These are phyloP conservation scores for Phortica variegata DNA, from an alignment of 1,140 invertebrate genomes.

Conservation along the genomic window DNA sequence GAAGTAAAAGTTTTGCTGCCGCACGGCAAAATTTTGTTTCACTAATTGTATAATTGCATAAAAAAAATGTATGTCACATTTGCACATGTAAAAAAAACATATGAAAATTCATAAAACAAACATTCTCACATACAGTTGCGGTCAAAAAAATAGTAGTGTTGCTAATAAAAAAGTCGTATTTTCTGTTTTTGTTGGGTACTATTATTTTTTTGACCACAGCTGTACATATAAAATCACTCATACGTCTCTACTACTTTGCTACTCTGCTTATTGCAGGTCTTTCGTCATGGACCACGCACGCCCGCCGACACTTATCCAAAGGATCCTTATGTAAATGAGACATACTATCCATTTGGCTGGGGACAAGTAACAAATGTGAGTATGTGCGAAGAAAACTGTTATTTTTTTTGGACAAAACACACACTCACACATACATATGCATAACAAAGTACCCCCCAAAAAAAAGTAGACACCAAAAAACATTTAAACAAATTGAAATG, in stretches of 20 bases:
- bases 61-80: too few species aligned
- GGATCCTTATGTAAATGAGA: conserved; percentile 70
- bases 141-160: too few species aligned
- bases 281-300: conserved; percentile 77
- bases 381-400: conserved; percentile 45
- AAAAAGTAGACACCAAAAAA: conserved; percentile 10
- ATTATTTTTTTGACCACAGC: conserved; percentile 16
- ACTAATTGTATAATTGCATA: too few species aligned
- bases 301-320: conserved; percentile 76
- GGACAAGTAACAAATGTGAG: conserved; percentile 79
- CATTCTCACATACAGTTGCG: too few species aligned
- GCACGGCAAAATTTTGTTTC: too few species aligned
- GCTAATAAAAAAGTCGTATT: too few species aligned
- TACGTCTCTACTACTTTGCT: neutral
- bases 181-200: too few species aligned
- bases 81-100: too few species aligned
- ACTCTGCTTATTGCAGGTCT: conserved; percentile 59
- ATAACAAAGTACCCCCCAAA: neutral
- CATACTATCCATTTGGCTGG: conserved; percentile 73
- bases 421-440: conserved; percentile 14
- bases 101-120: too few species aligned
- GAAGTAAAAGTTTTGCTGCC: too few species aligned
- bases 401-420: too few species aligned
- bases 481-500: conserved; percentile 55
- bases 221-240: conserved; percentile 14